Conservation (phyloP, 1,140 invertebrate genomes). For the Drosophila navojoa region DNA sequence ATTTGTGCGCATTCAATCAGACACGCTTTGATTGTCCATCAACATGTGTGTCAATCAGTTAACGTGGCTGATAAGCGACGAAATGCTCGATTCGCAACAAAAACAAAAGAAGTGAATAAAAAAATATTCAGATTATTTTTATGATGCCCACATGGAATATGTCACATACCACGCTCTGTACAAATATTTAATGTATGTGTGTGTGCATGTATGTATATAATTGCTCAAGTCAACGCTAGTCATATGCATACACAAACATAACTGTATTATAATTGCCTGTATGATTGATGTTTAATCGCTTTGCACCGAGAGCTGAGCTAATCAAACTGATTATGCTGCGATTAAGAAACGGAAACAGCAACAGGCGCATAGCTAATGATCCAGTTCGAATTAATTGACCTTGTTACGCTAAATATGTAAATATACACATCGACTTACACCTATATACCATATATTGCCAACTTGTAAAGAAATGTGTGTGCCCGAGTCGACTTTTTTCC, state of each 20-base stretch:
- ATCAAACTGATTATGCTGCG: constrained; percentile 41
- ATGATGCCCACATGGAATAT: constrained; percentile 17
- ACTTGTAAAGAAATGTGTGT: constrained; percentile 25
- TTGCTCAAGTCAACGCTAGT: constrained; percentile 4
- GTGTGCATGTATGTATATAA: background rate
- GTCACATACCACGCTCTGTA: constrained; percentile 5
- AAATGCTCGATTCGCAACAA: constrained; percentile 7
- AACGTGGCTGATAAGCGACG: constrained; percentile 60
- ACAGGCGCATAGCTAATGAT: constrained; percentile 15
- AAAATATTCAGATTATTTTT: constrained; percentile 6
- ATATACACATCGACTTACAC: background rate
- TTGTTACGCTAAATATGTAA: constrained; percentile 21
- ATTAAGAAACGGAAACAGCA: constrained; percentile 31
- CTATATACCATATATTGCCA: constrained; percentile 8
- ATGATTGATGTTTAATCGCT: constrained; percentile 23
- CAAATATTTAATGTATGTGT: background rate
- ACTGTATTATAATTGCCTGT: background rate
- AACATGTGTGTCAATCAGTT: constrained; percentile 63
- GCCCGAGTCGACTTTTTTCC: constrained; percentile 40
- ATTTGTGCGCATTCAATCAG: constrained; percentile 35
- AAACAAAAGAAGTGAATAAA: background rate
- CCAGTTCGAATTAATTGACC: constrained; percentile 23
- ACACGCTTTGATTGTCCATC: constrained; percentile 42
- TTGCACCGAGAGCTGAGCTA: constrained; percentile 23
- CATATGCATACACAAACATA: background rate